Evolutionary conservation across 2,113 vertebrate species (phyloP).

Genomic region (Amblyopsis rosae): DNA sequence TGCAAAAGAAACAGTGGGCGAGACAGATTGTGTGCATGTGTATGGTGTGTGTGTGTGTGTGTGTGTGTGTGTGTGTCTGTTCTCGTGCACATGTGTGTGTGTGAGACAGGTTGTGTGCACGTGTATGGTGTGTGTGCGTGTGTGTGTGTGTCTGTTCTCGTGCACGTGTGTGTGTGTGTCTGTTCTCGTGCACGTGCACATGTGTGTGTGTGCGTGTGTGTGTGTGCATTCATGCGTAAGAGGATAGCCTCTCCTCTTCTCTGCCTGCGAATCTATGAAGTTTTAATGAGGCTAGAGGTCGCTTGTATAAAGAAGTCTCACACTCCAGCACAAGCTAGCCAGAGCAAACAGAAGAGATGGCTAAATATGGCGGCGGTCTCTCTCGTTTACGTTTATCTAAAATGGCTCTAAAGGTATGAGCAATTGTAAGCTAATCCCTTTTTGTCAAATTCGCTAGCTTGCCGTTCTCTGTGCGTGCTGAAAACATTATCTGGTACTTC

Average conservation of each 20-base stretch:
- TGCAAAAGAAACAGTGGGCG: neutral
- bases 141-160: neutral
- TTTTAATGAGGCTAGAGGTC: constrained; percentile 75
- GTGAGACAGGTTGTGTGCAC: too few relatives aligned
- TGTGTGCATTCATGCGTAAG: constrained; percentile 10
- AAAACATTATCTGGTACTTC: too few relatives aligned
- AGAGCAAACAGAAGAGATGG: constrained; percentile 2
- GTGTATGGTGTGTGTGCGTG: neutral
- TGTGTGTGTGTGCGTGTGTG: neutral
- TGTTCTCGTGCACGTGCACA: too few relatives aligned
- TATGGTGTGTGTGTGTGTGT: neutral
- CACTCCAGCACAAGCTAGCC: constrained; percentile 15
- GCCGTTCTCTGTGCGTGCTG: too few relatives aligned
- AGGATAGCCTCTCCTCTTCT: constrained; percentile 54
- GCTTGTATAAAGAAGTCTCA: constrained; percentile 44
- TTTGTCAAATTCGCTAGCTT: too few relatives aligned
- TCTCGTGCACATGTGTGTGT: constrained; percentile 6
- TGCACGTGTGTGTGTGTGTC: constrained; percentile 20
- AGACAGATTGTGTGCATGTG: neutral
- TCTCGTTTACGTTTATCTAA: neutral
- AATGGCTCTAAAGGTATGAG: too few relatives aligned
- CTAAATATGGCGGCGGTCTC: constrained; percentile 26
- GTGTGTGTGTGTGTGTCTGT: neutral
- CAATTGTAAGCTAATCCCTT: too few relatives aligned
- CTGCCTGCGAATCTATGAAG: constrained; percentile 62